These are phyloP conservation scores for Allolobophora icterica DNA, from an alignment of 2,888 invertebrate species.

Conservation along the genomic window DNA sequence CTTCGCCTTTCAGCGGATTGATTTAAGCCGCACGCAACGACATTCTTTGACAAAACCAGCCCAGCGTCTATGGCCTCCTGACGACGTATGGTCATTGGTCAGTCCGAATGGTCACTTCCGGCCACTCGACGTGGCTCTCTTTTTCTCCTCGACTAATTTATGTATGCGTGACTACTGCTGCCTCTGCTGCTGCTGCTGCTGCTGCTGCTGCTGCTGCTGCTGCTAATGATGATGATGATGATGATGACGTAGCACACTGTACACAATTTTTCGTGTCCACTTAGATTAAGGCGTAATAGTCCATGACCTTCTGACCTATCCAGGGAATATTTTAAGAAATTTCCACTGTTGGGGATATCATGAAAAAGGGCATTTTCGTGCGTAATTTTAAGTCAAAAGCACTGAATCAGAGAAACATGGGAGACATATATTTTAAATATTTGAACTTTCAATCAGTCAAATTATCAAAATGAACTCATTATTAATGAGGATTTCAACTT, in stretches of 20 bases:
- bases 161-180: background rate
- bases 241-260: background rate
- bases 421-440: no score
- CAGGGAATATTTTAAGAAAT: no score
- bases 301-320: background rate
- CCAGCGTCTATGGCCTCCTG: background rate
- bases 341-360: no score
- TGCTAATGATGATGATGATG: no score
- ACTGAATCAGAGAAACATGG: no score
- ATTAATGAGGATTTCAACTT: no score
- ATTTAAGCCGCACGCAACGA: background rate
- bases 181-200: background rate
- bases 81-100: background rate
- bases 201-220: no score
- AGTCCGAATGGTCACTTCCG: background rate
- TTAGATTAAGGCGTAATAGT: background rate
- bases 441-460: no score
- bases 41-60: background rate
- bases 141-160: background rate
- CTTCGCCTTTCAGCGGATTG: background rate
- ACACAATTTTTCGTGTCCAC: background rate
- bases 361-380: no score
- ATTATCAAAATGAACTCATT: no score
- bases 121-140: background rate
- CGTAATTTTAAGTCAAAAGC: no score